A percentile compares a stretch with the other conserved stretches of the same genome.
Evolutionary conservation across 2,797 vertebrate genomes (phyloP).

Genomic region (Cirrhinus molitorella): DNA sequence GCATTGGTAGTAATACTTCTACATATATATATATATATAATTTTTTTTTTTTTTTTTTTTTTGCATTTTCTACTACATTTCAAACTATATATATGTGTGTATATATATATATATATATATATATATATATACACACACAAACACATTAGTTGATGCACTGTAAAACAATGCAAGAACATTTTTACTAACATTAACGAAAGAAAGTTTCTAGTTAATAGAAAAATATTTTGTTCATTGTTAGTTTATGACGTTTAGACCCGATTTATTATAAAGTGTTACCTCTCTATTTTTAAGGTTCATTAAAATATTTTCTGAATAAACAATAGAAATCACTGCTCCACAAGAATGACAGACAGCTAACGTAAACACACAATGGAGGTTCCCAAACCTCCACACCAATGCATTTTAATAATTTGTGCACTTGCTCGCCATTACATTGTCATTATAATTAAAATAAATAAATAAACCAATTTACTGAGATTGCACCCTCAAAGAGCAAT

Average conservation of each 20-base stretch:
- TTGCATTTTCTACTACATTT: too few species aligned
- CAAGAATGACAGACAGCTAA: not conserved
- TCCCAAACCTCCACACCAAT: not conserved
- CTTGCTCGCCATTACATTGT: not conserved
- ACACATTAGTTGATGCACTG: not conserved
- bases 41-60: too few species aligned
- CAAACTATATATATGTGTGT: too few species aligned
- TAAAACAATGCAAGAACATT: not conserved
- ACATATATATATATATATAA: too few species aligned
- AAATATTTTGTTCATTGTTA: too few species aligned
- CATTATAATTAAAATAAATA: too few species aligned
- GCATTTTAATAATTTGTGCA: not conserved
- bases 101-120: too few species aligned
- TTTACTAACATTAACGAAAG: not conserved
- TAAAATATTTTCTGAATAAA: not conserved
- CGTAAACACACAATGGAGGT: not conserved
- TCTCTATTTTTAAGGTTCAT: too few species aligned
- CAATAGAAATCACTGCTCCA: not conserved
- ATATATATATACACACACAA: too few species aligned
- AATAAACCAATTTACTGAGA: not conserved
- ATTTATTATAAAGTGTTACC: not conserved
- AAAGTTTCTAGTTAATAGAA: too few species aligned
- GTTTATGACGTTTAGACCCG: not conserved
- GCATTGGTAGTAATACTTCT: too few species aligned
- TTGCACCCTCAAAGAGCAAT: not conserved